A percentile compares a stretch with the other conserved stretches of the same genome.
Evolutionary conservation across 2,888 invertebrate genomes (phyloP).

Genomic region (Drosophila nr. medialis): DNA sequence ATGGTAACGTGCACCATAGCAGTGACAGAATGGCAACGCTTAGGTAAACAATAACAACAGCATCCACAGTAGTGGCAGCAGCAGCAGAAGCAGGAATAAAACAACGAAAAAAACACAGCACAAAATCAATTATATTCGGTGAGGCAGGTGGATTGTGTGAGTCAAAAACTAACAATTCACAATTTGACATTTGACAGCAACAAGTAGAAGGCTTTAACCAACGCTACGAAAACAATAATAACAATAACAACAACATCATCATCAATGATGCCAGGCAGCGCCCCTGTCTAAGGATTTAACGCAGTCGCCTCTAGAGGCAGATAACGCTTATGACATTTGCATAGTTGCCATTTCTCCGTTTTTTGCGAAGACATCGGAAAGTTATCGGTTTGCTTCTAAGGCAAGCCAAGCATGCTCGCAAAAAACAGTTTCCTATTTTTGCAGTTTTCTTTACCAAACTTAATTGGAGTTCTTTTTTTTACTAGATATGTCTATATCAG

Average conservation of each 20-base stretch:
- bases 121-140: constrained; percentile 60
- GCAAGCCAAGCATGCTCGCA: background rate
- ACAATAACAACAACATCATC: background rate
- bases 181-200: constrained; percentile 63
- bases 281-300: constrained; percentile 33
- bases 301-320: background rate
- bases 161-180: constrained; percentile 9
- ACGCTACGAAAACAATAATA: constrained; percentile 1
- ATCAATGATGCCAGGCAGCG: constrained; percentile 2
- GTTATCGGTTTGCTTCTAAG: background rate
- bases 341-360: background rate
- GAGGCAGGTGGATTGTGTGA: constrained; percentile 23
- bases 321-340: background rate
- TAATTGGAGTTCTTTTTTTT: background rate
- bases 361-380: background rate
- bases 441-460: background rate
- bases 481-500: background rate
- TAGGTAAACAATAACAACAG: constrained; percentile 49
- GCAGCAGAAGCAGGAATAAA: constrained; percentile 1
- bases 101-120: constrained; percentile 3
- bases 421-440: background rate
- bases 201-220: constrained; percentile 51
- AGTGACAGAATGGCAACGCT: constrained; percentile 34
- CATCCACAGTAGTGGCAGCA: constrained; percentile 6
- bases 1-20: constrained; percentile 21